phyloP scores from a whole-genome alignment of 2,113 vertebrate genomes.

The Pseudorectes ferrugineus region DNA sequence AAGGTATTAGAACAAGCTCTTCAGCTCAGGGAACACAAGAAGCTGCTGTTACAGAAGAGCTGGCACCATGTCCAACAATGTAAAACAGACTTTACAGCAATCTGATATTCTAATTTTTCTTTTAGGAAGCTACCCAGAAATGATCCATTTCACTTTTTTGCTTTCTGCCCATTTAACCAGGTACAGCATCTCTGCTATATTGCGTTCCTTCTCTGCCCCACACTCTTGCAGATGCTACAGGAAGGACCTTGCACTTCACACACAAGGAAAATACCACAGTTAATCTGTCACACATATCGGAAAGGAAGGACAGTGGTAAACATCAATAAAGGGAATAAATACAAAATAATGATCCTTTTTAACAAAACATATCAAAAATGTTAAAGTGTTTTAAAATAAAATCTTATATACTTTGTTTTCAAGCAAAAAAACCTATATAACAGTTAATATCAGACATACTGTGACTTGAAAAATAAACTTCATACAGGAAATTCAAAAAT shows the following conservation, averaged over 20 bases:
- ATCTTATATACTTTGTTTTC: background rate
- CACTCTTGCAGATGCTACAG: background rate
- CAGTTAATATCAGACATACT: background rate
- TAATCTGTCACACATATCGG: background rate
- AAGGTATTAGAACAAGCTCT: background rate
- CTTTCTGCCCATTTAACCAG: background rate
- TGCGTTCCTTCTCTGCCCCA: background rate
- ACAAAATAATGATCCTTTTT: background rate
- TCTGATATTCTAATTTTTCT: background rate
- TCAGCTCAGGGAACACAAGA: background rate
- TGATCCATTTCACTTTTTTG: background rate
- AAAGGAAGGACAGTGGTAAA: background rate
- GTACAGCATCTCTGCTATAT: background rate
- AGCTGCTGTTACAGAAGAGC: background rate
- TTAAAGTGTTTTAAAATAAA: background rate
- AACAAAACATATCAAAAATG: background rate
- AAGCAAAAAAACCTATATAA: background rate
- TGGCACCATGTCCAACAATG: background rate
- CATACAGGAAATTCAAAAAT: background rate
- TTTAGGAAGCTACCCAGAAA: background rate
- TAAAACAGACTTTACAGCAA: background rate
- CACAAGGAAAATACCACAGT: background rate
- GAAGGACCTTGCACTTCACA: background rate
- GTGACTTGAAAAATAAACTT: background rate
- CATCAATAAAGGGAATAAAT: background rate